Base-by-base conservation (phyloP, 2,797 vertebrate genomes). In the Typhlichthys subterraneus region DNA sequence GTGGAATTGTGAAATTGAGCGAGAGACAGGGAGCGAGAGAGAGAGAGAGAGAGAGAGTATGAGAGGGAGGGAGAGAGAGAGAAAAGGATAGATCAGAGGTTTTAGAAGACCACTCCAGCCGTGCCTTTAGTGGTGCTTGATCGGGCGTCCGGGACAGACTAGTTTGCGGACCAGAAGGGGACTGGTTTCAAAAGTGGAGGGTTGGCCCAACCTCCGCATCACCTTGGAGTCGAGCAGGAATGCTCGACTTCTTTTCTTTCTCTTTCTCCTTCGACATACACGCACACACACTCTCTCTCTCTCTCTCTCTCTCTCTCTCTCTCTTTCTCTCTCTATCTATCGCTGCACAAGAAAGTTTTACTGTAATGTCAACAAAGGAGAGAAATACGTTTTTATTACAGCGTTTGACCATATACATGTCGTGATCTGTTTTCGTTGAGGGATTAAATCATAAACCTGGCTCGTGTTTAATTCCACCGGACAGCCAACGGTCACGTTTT, bases 161-260 rank as follows among this genome's bases (percentile, higher is more conserved):
- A 31, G 55, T 13, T n/a, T 29, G 33, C 23, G 15, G 13, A 2
- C 11, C n/a, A 45, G 55, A 4, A 12, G 29, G 53, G 10, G 53
- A 3, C 19, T 23, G 23, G 8, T 23, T 23, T 12, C 52, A 5
- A 53, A 7, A 12, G 0, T 48, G 69, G 76, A 81, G 82, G 87
- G 87, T 61, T 47, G 86, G 86, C n/a, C 80, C 84, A 84, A 82
- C 80, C 87, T 84, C 74, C 53, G 68, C 82, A 80, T 88, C 85
- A 88, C 88, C 88, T 38, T 48, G 57, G 53, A 31, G 45, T 46
- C 48, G 57, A 17, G 13, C 53, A 31, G 17, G 57, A 59, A 59
- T 59, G 45, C 47, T 48, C 47, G 33, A 5, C 33, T 48, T 12
- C 50, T 52, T 14, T n/a, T 48, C 47, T 48, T 48, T 48, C 47